Evolutionary conservation across 2,797 vertebrate species (phyloP), one percentile per base, ranked within the genome.

Genomic region (Clarias platycephalus): DNA sequence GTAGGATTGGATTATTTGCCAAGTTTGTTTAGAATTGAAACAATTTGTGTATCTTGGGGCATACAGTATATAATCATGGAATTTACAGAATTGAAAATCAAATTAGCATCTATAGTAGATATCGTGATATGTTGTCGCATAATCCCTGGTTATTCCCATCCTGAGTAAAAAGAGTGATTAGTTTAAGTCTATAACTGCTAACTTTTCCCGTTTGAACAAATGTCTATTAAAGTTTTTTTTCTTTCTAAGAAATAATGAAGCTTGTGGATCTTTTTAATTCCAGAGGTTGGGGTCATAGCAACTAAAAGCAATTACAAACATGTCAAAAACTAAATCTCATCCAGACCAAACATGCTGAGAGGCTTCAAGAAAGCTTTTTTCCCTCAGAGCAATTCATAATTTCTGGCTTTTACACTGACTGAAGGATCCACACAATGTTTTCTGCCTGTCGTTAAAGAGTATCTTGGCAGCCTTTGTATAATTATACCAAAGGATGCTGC

Each of bases 401-500:
- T 40, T 78, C 57, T n/a, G 75, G 12, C 75, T 28, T 44, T 80
- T 66, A 49, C 15, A 28, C 62, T 20, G 40, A 66, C 62, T 53
- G 40, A 22, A 66, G 18, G 10, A 10, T 24, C 24, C 7, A 1
- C n/a, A 88, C 84, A 77, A 87, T 85, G 89, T 85, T 87, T 83
- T n/a, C 81, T 77, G 86, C 87, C 88, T 67, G 62, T 90, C 91
- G 89, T 88, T 91, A 90, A 90, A 91, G 89, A 83, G 89, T 87
- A 90, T 77, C 87, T 91, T 79, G 81, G 88, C 85, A 62, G 87
- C 90, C 88, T 84, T 63, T 84, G 90, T 90, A 91, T 92, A 88
- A 91, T 92, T 91, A 91, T 90, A 85, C 86, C 91, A 91, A 91
- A 91, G 89, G 92, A 94, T 88, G 90, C 91, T 89, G 90, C 85